Conservation (phyloP, 2,113 vertebrate genomes). For the Ahaetulla prasina region DNA sequence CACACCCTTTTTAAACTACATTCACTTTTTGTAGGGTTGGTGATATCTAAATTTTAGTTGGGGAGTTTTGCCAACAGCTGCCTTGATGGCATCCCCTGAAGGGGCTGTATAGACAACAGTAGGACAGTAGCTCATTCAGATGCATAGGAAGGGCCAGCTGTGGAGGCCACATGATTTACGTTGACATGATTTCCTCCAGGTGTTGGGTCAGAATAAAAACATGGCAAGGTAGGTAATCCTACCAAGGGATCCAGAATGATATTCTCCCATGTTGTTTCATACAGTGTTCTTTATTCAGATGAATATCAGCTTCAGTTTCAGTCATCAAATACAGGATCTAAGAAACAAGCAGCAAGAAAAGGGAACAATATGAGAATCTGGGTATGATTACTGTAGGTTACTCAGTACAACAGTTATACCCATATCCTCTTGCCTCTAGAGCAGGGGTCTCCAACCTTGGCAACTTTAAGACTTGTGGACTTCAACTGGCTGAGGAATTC, state of each 20-base stretch:
- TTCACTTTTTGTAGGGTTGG: not conserved
- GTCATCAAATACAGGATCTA: not conserved
- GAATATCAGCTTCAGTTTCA: not conserved
- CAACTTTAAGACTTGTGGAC: too few species aligned
- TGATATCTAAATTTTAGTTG: not conserved
- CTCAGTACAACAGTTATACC: not conserved
- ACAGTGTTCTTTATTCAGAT: conserved; percentile 24
- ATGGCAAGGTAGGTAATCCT: not conserved
- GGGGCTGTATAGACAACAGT: not conserved
- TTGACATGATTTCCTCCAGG: not conserved
- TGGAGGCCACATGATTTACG: not conserved
- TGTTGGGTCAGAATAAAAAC: not conserved
- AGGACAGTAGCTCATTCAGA: not conserved
- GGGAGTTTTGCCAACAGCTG: not conserved
- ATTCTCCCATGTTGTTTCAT: not conserved
- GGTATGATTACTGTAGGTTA: not conserved
- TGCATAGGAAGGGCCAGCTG: not conserved
- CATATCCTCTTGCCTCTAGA: not conserved
- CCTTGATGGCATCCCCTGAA: not conserved
- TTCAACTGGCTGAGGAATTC: too few species aligned
- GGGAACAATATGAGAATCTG: not conserved
- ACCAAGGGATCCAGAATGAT: not conserved
- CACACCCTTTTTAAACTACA: not conserved
- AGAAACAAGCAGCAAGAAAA: not conserved
- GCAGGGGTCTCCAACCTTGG: too few species aligned